Percentiles rank a stretch among this genome's conserved stretches.
Evolutionary conservation across 1,140 invertebrate genomes (phyloP).

Genomic region (Tetramorium simillimum): DNA sequence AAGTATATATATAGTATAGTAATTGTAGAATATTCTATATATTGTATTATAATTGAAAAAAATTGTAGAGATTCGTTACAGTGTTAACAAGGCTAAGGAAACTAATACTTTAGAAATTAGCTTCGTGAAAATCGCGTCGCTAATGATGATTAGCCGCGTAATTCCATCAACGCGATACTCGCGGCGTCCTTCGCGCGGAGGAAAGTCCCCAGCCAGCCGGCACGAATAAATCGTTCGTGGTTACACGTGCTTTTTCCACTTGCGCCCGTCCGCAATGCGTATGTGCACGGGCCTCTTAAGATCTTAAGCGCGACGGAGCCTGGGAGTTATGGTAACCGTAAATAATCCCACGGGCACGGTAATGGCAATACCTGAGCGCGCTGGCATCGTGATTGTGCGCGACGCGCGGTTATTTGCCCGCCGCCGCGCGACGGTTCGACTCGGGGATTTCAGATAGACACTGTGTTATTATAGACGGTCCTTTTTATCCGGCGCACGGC

Average conservation of each 20-base stretch:
- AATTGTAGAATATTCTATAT: background rate
- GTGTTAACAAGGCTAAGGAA: background rate
- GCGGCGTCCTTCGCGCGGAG: background rate
- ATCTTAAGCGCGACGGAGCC: slow-evolving; percentile 77
- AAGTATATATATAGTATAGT: background rate
- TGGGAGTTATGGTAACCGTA: slow-evolving; percentile 82
- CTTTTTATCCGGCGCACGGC: slow-evolving; percentile 20
- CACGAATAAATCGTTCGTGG: slow-evolving; percentile 43
- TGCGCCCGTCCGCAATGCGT: background rate
- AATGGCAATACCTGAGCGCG: slow-evolving; percentile 75
- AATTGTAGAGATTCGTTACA: background rate
- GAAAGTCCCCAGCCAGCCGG: background rate
- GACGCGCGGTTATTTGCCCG: slow-evolving; percentile 71
- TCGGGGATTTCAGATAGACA: slow-evolving; percentile 60
- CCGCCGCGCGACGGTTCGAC: slow-evolving; percentile 61
- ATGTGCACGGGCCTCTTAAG: slow-evolving; percentile 63
- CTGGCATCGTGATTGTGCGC: slow-evolving; percentile 72
- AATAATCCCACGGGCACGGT: slow-evolving; percentile 79
- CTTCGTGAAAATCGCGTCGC: background rate
- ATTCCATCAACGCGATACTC: slow-evolving; percentile 23
- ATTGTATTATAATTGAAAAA: background rate
- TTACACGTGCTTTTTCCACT: slow-evolving; percentile 29
- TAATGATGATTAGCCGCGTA: slow-evolving; percentile 20
- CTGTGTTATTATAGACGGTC: slow-evolving; percentile 57
- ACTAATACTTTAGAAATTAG: background rate